These are phyloP conservation scores for Grantiella picta DNA, from an alignment of 2,113 vertebrate species.

Conservation along the genomic window DNA sequence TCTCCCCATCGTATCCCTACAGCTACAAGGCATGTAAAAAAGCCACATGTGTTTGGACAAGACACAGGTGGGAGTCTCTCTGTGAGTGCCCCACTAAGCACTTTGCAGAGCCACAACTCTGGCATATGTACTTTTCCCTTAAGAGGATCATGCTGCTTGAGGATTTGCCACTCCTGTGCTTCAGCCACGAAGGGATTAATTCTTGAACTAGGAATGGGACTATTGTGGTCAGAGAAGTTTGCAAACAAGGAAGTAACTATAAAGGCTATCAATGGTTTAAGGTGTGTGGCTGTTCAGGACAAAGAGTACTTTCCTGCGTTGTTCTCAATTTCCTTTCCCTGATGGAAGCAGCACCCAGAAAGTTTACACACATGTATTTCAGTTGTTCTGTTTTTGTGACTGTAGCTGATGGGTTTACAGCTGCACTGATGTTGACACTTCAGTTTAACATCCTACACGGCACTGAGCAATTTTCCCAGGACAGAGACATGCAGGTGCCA, in stretches of 20 bases:
- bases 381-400: background rate
- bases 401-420: background rate
- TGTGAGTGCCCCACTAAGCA: background rate
- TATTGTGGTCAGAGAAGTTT: background rate
- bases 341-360: background rate
- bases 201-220: background rate
- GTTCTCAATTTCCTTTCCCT: background rate
- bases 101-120: background rate
- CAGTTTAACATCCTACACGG: background rate
- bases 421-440: background rate
- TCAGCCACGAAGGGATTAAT: background rate
- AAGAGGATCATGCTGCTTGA: background rate
- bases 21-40: background rate
- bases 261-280: background rate
- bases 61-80: background rate
- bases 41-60: background rate
- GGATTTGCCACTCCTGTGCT: background rate
- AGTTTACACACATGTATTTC: background rate
- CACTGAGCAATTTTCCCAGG: background rate
- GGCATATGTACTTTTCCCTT: background rate
- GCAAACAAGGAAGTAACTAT: background rate
- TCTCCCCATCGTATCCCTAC: background rate
- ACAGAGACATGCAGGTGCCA: background rate
- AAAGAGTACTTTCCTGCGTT: background rate
- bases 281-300: background rate